These are phyloP conservation scores for Pteromalus puparum DNA, from an alignment of 1,140 invertebrate genomes.

Conservation along the genomic window DNA sequence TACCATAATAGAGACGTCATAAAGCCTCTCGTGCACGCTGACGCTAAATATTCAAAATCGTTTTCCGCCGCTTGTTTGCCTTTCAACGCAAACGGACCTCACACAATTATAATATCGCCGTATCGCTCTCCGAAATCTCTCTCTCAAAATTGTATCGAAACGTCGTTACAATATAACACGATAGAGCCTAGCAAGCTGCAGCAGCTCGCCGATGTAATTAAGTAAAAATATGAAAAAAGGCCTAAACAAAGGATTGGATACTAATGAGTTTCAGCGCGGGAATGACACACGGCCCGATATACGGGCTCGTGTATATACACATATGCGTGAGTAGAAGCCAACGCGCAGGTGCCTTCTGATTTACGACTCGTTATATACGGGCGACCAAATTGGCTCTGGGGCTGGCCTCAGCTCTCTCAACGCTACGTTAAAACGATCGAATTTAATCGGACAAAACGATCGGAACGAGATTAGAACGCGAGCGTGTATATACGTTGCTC, in stretches of 20 bases:
- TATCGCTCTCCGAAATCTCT: neutral
- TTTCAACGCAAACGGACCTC: neutral
- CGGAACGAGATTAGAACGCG: constrained; percentile 23
- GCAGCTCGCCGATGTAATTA: neutral
- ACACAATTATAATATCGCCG: neutral
- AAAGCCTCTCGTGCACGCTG: too few relatives aligned
- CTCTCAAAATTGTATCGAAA: neutral
- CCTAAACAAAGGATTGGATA: neutral
- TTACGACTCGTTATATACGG: constrained; percentile 13
- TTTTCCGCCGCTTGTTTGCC: too few relatives aligned
- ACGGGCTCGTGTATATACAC: neutral
- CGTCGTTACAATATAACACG: neutral
- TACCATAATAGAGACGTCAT: too few relatives aligned
- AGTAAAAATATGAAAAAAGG: neutral
- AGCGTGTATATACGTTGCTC: neutral
- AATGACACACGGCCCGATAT: neutral
- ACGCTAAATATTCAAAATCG: too few relatives aligned
- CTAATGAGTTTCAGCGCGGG: neutral
- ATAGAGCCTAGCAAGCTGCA: neutral
- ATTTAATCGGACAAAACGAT: constrained; percentile 30
- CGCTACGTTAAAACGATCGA: constrained; percentile 1
- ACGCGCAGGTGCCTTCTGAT: constrained; percentile 18
- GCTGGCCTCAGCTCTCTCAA: neutral
- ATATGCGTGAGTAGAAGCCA: neutral
- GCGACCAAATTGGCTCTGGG: neutral